Evolutionary conservation across 2,888 invertebrate species (phyloP), one percentile per base, ranked within the genome.

Genomic region (Drosophila anceps): DNA sequence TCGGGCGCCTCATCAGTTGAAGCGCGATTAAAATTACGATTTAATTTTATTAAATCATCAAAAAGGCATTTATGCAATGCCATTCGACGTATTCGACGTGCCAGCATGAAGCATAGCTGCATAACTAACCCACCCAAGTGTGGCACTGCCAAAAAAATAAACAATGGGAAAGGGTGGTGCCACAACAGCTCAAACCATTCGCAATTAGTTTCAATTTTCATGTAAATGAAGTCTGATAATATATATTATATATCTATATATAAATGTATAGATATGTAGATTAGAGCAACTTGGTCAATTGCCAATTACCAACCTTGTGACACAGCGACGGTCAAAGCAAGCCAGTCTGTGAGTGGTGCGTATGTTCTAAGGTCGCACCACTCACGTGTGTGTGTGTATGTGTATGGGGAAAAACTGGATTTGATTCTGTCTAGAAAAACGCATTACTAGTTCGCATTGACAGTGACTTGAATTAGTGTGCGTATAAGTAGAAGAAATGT

Each of bases 41-140:
- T 85, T 88, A 86, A 75, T 88, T 90, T 90, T 74, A 88, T 86
- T 90, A 88, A 86, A 90, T 90, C 90, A 86, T 86, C 86, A 86
- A 83, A 82, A 69, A 57, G 71, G 62, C 35, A 53, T 63, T 81
- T 88, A 90, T 84, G 89, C 88, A 86, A 86, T 73, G 61, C 61
- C 60, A 53, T 43, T 39, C 48, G 53, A 41, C 48, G 53, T 51
- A 64, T 66, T 62, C 54, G 46, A 58, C 66, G 43, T 76, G 46
- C 44, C 64, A 37, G 57, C 55, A 15, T 65, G 70, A 58, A 62
- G 41, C 51, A 33, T 33, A 63, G 74, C 54, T 76, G 81, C 77
- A 80, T 77, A 77, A 77, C 62, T 50, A 13, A 29, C 13, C 48
- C 59, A 46, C 13, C 27, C 59, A 37, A 59, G 37, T 50, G 59